These are phyloP conservation scores for Gobio occitaniae DNA, from an alignment of 2,797 vertebrate species.

Conservation along the genomic window DNA sequence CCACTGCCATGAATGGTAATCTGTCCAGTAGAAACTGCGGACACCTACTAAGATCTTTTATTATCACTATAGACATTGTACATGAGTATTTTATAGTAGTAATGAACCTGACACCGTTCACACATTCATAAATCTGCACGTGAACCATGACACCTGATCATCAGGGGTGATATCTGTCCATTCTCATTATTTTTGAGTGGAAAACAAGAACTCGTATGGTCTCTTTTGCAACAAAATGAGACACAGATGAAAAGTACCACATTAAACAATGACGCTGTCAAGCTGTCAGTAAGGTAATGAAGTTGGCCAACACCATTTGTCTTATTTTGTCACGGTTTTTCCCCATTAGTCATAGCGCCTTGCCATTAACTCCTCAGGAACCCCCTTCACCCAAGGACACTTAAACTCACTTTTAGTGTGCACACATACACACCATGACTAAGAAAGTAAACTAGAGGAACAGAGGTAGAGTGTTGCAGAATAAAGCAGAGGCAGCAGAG, in stretches of 20 bases:
- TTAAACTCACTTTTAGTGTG: conserved; percentile 70
- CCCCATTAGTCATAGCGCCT: conserved; percentile 81
- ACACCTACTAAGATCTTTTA: neutral
- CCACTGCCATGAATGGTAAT: neutral
- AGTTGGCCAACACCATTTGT: conserved; percentile 84
- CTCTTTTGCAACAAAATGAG: conserved; percentile 62
- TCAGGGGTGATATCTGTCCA: conserved; percentile 69
- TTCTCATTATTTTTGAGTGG: conserved; percentile 67
- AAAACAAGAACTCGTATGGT: conserved; percentile 52
- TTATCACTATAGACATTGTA: neutral
- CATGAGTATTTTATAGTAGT: neutral
- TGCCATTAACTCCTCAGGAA: conserved; percentile 79
- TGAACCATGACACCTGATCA: neutral
- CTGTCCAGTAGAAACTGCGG: neutral
- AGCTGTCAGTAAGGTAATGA: conserved; percentile 84
- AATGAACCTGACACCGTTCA: neutral
- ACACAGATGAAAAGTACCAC: conserved; percentile 82
- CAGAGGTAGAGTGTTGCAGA: conserved; percentile 1
- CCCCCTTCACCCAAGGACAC: conserved; percentile 82
- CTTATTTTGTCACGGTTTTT: conserved; percentile 84
- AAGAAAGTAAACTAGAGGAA: conserved; percentile 65
- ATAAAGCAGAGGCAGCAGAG: neutral
- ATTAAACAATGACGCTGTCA: conserved; percentile 79
- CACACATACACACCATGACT: conserved; percentile 38
- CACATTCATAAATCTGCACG: neutral